Evolutionary conservation across 2,113 vertebrate genomes (phyloP), one percentile per base, ranked within the genome.

Genomic region (Bambusicola thoracicus): DNA sequence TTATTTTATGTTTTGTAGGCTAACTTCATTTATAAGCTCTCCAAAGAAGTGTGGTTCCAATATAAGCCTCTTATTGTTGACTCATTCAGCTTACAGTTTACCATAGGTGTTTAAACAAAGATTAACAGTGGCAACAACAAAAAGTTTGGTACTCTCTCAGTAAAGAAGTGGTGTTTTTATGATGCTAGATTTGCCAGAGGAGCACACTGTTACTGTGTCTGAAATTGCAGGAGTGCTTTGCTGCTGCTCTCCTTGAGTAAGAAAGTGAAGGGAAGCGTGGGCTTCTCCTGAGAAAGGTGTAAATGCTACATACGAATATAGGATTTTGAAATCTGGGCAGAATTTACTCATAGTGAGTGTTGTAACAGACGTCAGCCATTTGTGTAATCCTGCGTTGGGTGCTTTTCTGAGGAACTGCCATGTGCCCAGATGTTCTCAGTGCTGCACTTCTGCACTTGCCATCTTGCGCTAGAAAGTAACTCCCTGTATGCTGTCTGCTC

Each of bases 21-120:
- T 92, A 11, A 55, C 29, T 94, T 94, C 19, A 41, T 18, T 84
- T 81, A 87, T 81, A 70, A 85, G 43, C 51, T 84, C 20, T 16
- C 43, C 3, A 75, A 36, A 72, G 48, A 87, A 78, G 43, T 65
- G 27, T 40, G 25, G 62, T 89, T 87, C 53, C 8, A 66, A 11
- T 46, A 78, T 32, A 43, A 46, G 10, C 55, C 77, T 83, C 90
- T 82, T 76, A 32, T 44, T 85, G 38, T 85, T 85, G 74, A 55
- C 34, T 85, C 44, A 38, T 72, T 67, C 56, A 49, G 46, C 2
- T 63, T 87, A 62, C 1, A 38, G 9, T 87, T 85, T 65, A 65
- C 44, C 11, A 4, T 62, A 29, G 9, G 19, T 81, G 32, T 95
- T 93, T 72, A 67, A 78, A 56, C 55, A 58, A 58, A 58, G 55